Percentiles rank a stretch among this genome's conserved stretches.
These are phyloP conservation scores for Cryptocheilus praepositus DNA, from an alignment of 2,888 invertebrate genomes.

Conservation along the genomic window DNA sequence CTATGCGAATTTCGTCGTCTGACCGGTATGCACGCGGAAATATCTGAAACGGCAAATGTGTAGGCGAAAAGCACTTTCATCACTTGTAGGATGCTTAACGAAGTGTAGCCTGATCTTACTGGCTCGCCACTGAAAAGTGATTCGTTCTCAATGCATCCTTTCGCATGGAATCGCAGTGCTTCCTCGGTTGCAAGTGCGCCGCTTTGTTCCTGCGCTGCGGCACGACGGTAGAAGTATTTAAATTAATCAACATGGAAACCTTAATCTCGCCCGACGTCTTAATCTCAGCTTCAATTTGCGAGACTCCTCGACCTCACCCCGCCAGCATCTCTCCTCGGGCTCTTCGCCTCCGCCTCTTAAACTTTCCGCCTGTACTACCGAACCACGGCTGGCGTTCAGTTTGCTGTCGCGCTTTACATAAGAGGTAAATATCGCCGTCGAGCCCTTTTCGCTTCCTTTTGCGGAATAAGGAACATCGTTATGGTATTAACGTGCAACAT, in stretches of 20 bases:
- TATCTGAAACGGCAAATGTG: background rate
- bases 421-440: constrained; percentile 13
- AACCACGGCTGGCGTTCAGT: constrained; percentile 14
- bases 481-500: background rate
- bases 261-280: constrained; percentile 60
- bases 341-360: constrained; percentile 27
- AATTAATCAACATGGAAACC: constrained; percentile 60
- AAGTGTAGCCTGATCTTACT: background rate
- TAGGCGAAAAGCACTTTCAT: constrained; percentile 37
- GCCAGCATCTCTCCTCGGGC: background rate
- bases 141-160: constrained; percentile 48
- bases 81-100: constrained; percentile 7
- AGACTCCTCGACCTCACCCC: constrained; percentile 30
- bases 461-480: background rate
- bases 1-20: background rate
- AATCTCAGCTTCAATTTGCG: constrained; percentile 59
- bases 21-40: background rate
- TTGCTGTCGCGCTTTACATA: background rate
- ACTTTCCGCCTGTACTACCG: constrained; percentile 38
- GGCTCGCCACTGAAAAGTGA: constrained; percentile 19
- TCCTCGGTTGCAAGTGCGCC: constrained; percentile 30
- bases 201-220: constrained; percentile 38
- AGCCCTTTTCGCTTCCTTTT: constrained; percentile 11
- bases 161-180: constrained; percentile 22
- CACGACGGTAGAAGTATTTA: constrained; percentile 53